Evolutionary conservation across 2,888 invertebrate genomes (phyloP).

Genomic region (Chrysina gloriosa): DNA sequence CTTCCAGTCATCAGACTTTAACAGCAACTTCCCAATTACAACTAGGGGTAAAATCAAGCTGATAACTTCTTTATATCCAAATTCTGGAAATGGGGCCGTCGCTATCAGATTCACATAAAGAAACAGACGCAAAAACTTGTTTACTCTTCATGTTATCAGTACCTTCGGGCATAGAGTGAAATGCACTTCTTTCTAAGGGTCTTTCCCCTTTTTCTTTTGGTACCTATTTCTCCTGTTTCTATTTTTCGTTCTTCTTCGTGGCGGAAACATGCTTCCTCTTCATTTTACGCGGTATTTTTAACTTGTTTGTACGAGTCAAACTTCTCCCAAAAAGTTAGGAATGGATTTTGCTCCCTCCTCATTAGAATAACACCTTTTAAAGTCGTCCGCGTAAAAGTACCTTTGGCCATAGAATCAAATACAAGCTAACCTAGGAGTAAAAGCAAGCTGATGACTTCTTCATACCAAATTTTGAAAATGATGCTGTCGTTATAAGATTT

Average conservation of each 20-base stretch:
- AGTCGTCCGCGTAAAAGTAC: slow-evolving; percentile 95
- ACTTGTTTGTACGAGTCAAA: slow-evolving; percentile 97
- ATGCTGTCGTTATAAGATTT: slow-evolving; percentile 91
- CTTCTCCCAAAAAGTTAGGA: slow-evolving; percentile 98
- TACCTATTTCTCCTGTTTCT: no score
- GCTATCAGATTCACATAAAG: slow-evolving; percentile 93
- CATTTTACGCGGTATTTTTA: slow-evolving; percentile 97
- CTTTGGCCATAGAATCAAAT: slow-evolving; percentile 90
- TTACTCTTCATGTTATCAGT: no score
- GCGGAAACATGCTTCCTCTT: no score
- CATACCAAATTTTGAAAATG: slow-evolving; percentile 98
- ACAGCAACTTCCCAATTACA: slow-evolving; percentile 98
- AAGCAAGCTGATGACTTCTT: slow-evolving; percentile 95
- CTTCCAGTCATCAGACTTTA: slow-evolving; percentile 92
- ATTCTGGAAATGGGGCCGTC: slow-evolving; percentile 94
- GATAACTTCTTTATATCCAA: slow-evolving; percentile 98
- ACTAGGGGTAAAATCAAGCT: slow-evolving; percentile 86
- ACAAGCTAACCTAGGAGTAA: slow-evolving; percentile 81
- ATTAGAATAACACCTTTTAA: slow-evolving; percentile 97
- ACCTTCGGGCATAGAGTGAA: no score
- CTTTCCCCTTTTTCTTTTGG: no score
- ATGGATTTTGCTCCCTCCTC: slow-evolving; percentile 93
- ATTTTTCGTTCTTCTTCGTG: no score
- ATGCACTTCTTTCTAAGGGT: no score
- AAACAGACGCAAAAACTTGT: slow-evolving; percentile 92